These are phyloP conservation scores for Ypsolopha sequella DNA, from an alignment of 2,888 invertebrate species.

Conservation along the genomic window DNA sequence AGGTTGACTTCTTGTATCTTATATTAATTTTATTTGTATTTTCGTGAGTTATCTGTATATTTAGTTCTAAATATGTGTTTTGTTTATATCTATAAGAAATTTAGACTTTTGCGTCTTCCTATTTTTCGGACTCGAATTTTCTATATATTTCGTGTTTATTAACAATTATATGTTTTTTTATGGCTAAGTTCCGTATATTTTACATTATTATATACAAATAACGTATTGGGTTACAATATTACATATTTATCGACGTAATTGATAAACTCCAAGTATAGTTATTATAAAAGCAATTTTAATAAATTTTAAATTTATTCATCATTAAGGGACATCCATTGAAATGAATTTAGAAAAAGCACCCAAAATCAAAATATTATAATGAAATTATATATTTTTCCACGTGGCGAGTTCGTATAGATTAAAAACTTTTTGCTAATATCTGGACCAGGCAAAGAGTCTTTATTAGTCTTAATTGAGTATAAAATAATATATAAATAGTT, in stretches of 20 bases:
- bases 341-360: slow-evolving; percentile 29
- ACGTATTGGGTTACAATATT: no score
- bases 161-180: background rate
- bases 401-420: slow-evolving; percentile 25
- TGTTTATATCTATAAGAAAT: background rate
- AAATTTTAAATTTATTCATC: slow-evolving; percentile 7
- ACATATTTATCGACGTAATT: no score
- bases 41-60: no score
- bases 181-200: background rate
- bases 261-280: no score
- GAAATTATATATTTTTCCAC: slow-evolving; percentile 28
- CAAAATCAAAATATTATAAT: slow-evolving; percentile 17
- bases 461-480: background rate
- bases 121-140: background rate
- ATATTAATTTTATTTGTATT: no score
- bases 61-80: background rate
- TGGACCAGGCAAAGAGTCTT: slow-evolving; percentile 12
- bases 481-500: background rate
- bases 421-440: slow-evolving; percentile 8
- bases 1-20: no score
- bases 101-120: background rate
- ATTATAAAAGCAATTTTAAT: no score
- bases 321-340: slow-evolving; percentile 30
- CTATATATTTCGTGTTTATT: background rate
- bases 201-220: background rate